Percentiles rank a stretch among this genome's conserved stretches.
These are phyloP conservation scores for Glossosoma conforme DNA, from an alignment of 1,140 invertebrate genomes.

Conservation along the genomic window DNA sequence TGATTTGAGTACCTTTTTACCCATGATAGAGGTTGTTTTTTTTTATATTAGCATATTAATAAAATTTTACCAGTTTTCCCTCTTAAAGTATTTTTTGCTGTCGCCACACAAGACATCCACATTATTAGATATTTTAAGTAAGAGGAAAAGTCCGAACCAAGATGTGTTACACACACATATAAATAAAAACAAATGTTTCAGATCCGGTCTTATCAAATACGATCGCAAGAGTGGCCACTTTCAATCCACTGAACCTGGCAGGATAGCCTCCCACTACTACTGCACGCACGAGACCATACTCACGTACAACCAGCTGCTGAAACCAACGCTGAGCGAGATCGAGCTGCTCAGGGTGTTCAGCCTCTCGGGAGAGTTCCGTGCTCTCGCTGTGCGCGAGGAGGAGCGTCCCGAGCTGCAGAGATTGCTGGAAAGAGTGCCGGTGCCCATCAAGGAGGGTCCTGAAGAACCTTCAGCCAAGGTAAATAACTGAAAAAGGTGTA, in stretches of 20 bases:
- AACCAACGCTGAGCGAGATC: constrained; percentile 95
- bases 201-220: constrained; percentile 89
- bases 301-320: constrained; percentile 94
- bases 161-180: too few species aligned
- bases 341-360: constrained; percentile 99
- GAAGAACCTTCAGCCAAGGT: constrained; percentile 98
- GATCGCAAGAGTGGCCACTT: constrained; percentile 94
- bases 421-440: constrained; percentile 69
- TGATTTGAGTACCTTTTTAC: too few species aligned
- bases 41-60: too few species aligned
- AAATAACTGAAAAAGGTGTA: too few species aligned
- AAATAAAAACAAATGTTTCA: constrained; percentile 38
- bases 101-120: too few species aligned
- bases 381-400: constrained; percentile 94
- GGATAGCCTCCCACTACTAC: constrained; percentile 98
- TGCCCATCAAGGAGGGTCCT: constrained; percentile 98
- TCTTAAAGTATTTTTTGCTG: too few species aligned
- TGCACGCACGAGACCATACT: constrained; percentile 95
- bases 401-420: constrained; percentile 97
- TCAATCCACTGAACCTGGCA: constrained; percentile 88
- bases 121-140: too few species aligned
- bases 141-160: too few species aligned
- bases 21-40: too few species aligned
- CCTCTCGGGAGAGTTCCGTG: constrained; percentile 89
- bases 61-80: too few species aligned